Conservation (phyloP, 1,140 invertebrate genomes). For the Notospermus geniculatus region DNA sequence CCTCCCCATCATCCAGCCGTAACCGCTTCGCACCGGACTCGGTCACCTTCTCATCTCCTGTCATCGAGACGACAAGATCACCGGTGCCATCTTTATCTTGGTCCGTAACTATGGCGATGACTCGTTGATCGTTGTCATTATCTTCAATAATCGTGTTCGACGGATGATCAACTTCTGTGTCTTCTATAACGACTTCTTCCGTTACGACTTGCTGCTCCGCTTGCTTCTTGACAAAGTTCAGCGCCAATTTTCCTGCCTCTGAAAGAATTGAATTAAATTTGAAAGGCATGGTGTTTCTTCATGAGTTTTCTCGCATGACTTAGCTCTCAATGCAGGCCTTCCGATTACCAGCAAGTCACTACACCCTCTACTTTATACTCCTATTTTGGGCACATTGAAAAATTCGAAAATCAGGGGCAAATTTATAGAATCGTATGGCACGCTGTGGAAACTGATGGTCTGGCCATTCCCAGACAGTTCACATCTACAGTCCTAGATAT, state of each 20-base stretch:
- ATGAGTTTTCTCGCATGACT: too few species aligned
- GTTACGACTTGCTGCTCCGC: background rate
- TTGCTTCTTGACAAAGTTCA: constrained; percentile 59
- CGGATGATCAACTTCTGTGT: constrained; percentile 1
- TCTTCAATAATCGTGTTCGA: background rate
- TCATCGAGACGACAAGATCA: constrained; percentile 1
- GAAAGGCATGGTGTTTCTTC: background rate
- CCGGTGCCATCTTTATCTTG: constrained; percentile 14
- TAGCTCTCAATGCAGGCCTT: background rate
- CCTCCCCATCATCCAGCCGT: constrained; percentile 10
- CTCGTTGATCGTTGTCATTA: constrained; percentile 22
- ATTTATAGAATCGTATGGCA: background rate
- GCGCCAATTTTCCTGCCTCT: constrained; percentile 72
- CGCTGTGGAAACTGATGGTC: background rate
- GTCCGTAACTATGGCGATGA: constrained; percentile 40
- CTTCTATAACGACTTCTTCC: constrained; percentile 1
- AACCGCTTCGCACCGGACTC: background rate
- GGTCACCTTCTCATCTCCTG: background rate
- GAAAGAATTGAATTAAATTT: constrained; percentile 19
- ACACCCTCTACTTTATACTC: too few species aligned
- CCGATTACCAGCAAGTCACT: too few species aligned
- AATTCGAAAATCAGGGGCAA: too few species aligned
- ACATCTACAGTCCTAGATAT: too few species aligned
- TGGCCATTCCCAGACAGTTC: constrained; percentile 21
- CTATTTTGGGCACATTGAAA: too few species aligned